These are phyloP conservation scores for Steatornis caripensis DNA, from an alignment of 2,113 vertebrate genomes.

Conservation along the genomic window DNA sequence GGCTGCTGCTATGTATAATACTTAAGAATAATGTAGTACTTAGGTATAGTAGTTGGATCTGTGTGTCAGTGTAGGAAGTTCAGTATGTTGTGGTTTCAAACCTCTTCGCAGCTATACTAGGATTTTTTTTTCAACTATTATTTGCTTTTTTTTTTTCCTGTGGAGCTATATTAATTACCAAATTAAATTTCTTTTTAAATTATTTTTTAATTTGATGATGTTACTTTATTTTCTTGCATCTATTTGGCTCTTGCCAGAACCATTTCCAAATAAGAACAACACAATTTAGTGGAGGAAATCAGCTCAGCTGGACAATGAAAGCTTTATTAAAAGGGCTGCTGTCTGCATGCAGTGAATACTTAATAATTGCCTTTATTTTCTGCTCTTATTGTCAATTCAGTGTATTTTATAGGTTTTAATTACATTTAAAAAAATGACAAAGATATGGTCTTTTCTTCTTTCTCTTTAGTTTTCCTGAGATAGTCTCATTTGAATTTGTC, in stretches of 20 bases:
- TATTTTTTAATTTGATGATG: neutral
- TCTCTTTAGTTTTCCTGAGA: neutral
- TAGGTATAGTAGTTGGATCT: neutral
- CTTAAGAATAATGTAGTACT: neutral
- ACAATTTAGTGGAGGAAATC: neutral
- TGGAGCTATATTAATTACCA: neutral
- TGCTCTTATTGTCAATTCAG: neutral
- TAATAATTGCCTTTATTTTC: constrained; percentile 8
- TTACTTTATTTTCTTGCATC: neutral
- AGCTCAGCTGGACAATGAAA: neutral
- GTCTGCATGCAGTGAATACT: neutral
- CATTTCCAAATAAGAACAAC: neutral
- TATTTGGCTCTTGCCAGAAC: neutral
- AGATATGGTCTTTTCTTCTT: neutral
- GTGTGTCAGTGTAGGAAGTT: neutral
- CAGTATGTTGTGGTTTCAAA: neutral
- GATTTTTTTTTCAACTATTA: neutral
- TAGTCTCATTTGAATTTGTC: neutral
- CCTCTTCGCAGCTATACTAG: neutral
- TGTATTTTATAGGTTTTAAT: neutral
- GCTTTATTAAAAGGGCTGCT: neutral
- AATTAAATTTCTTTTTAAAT: neutral
- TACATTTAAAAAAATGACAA: neutral
- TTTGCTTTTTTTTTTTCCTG: neutral
- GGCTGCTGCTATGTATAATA: neutral